Evolutionary conservation across 2,888 invertebrate genomes (phyloP).

Genomic region (Drosophila maculinotata): DNA sequence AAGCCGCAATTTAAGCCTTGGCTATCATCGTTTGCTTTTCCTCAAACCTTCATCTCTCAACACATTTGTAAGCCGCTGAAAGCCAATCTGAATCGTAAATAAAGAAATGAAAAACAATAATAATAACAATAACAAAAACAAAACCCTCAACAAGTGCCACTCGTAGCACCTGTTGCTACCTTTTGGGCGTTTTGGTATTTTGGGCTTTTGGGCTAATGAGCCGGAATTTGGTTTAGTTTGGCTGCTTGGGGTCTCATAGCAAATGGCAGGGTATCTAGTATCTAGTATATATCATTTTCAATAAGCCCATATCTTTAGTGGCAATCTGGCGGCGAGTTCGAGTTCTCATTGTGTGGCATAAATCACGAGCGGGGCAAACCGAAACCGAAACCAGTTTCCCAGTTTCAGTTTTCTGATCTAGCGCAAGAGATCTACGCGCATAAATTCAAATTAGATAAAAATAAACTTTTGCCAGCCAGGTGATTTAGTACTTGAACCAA

Average conservation of each 20-base stretch:
- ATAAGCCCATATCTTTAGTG: slow-evolving; percentile 56
- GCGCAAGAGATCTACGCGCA: slow-evolving; percentile 71
- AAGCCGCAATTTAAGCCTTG: slow-evolving; percentile 3
- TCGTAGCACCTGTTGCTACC: slow-evolving; percentile 33
- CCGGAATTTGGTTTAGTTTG: slow-evolving; percentile 16
- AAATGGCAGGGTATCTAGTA: slow-evolving; percentile 34
- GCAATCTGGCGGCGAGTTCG: slow-evolving; percentile 49
- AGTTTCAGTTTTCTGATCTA: slow-evolving; percentile 47
- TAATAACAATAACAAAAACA: slow-evolving; percentile 5
- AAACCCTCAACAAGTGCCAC: slow-evolving; percentile 49
- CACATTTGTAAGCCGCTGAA: slow-evolving; percentile 33
- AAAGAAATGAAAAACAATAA: not conserved
- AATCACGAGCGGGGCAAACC: slow-evolving; percentile 57
- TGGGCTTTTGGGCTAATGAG: slow-evolving; percentile 46
- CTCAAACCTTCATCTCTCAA: slow-evolving; percentile 21
- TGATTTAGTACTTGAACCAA: slow-evolving; percentile 73
- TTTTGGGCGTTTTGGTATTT: too few species aligned
- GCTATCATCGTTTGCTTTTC: slow-evolving; percentile 12
- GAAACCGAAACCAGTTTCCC: slow-evolving; percentile 49
- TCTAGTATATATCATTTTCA: slow-evolving; percentile 62
- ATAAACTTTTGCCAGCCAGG: slow-evolving; percentile 63
- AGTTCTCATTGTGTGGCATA: slow-evolving; percentile 53
- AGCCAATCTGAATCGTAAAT: slow-evolving; percentile 28
- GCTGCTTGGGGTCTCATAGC: slow-evolving; percentile 66
- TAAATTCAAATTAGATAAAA: slow-evolving; percentile 77